Conservation (phyloP, 1,140 invertebrate species). For the Triops cancriformis region DNA sequence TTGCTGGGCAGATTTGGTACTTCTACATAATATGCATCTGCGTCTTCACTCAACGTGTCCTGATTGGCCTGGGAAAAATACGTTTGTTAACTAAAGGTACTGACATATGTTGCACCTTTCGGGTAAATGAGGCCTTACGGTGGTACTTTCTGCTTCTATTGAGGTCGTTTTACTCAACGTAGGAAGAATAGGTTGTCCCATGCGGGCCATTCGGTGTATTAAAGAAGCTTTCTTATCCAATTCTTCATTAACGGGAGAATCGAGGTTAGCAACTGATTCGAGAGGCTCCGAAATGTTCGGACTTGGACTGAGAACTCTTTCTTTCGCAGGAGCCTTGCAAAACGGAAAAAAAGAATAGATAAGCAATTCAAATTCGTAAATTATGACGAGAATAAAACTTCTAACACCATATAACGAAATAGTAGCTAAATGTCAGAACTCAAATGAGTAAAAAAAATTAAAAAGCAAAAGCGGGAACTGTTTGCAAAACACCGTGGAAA, state of each 20-base stretch:
- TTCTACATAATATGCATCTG: not conserved
- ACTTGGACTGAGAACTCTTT: not conserved
- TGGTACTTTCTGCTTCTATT: not conserved
- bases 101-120: too few relatives aligned
- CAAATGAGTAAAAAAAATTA: too few relatives aligned
- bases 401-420: too few relatives aligned
- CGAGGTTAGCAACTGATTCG: not conserved
- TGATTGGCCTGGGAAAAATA: not conserved
- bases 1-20: not conserved
- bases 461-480: too few relatives aligned
- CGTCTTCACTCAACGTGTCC: not conserved
- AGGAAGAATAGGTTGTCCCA: constrained; percentile 25
- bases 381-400: too few relatives aligned
- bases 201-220: constrained; percentile 18
- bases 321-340: not conserved
- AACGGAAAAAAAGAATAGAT: not conserved
- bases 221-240: not conserved
- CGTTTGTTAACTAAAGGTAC: too few relatives aligned
- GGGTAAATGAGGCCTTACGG: not conserved
- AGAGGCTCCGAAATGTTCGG: not conserved
- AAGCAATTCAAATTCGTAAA: too few relatives aligned
- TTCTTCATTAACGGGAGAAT: not conserved
- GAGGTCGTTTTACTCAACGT: not conserved
- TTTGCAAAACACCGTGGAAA: too few relatives aligned
- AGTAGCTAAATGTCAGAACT: too few relatives aligned